phyloP scores from a whole-genome alignment of 2,888 invertebrate genomes.

The Orthosia gothica region DNA sequence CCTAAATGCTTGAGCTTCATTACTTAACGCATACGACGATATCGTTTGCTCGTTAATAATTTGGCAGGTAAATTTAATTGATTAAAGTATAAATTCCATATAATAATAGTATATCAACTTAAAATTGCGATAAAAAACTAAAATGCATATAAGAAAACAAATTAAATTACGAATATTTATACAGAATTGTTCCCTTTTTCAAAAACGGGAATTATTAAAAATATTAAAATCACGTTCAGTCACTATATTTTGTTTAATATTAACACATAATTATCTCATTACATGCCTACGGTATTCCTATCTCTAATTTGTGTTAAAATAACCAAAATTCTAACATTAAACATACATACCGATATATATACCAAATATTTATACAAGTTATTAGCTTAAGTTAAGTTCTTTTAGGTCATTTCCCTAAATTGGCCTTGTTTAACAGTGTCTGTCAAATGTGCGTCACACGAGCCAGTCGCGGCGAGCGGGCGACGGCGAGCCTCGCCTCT shows the following conservation, averaged over 20 bases:
- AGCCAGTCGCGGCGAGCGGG: conserved; percentile 67
- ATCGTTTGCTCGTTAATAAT: conserved; percentile 88
- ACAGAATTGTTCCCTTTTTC: conserved; percentile 87
- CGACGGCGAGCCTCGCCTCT: conserved; percentile 56
- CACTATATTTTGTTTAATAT: conserved; percentile 90
- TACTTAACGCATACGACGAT: conserved; percentile 86
- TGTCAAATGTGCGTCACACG: conserved; percentile 85
- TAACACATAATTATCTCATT: conserved; percentile 91
- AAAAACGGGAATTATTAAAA: conserved; percentile 86
- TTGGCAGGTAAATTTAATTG: conserved; percentile 90
- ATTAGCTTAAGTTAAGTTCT: conserved; percentile 91
- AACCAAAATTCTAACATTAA: conserved; percentile 92
- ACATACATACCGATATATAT: conserved; percentile 91
- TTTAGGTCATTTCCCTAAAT: conserved; percentile 90
- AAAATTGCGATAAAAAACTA: conserved; percentile 90
- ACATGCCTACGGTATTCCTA: conserved; percentile 90
- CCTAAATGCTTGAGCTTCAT: conserved; percentile 90
- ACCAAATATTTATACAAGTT: conserved; percentile 91
- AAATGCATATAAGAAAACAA: conserved; percentile 89
- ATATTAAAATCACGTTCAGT: conserved; percentile 90
- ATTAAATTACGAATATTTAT: conserved; percentile 91
- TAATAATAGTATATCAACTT: conserved; percentile 85
- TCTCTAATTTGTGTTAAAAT: conserved; percentile 91
- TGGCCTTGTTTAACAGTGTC: conserved; percentile 89
- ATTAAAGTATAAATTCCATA: conserved; percentile 88